Evolutionary conservation across 2,797 vertebrate genomes (phyloP).

Genomic region (Crenichthys baileyi): DNA sequence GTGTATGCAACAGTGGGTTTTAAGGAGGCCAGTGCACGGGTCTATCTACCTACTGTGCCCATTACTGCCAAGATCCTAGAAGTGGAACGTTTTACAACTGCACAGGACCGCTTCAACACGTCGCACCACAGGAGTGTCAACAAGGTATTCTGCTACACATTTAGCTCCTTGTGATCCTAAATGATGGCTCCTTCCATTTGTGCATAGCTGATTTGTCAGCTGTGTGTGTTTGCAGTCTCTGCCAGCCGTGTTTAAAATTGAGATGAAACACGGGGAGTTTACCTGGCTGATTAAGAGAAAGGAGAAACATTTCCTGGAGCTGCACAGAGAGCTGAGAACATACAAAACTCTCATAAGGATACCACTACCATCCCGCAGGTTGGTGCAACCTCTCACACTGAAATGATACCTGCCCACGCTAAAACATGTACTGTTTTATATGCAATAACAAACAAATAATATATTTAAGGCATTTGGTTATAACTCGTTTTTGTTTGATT

Average conservation of each 20-base stretch:
- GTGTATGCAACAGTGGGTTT: slow-evolving; percentile 90
- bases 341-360: slow-evolving; percentile 96
- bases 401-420: not conserved
- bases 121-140: slow-evolving; percentile 76
- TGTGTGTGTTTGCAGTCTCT: slow-evolving; percentile 59
- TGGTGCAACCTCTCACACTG: not conserved
- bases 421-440: not conserved
- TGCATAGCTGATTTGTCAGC: not conserved
- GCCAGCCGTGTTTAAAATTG: slow-evolving; percentile 89
- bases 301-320: slow-evolving; percentile 95
- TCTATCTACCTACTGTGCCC: slow-evolving; percentile 86
- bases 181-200: not conserved
- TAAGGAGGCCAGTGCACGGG: slow-evolving; percentile 83
- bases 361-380: slow-evolving; percentile 93
- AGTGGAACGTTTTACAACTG: slow-evolving; percentile 89
- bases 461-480: not conserved
- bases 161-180: not conserved
- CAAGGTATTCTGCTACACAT: slow-evolving; percentile 60
- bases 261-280: slow-evolving; percentile 94
- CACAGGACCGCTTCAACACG: slow-evolving; percentile 76
- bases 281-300: slow-evolving; percentile 95
- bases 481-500: not conserved
- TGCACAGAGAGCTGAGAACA: slow-evolving; percentile 93
- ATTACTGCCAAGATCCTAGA: slow-evolving; percentile 87
- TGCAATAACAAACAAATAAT: not conserved